Conservation (phyloP, 2,113 vertebrate genomes). For the Otolemur garnettii region DNA sequence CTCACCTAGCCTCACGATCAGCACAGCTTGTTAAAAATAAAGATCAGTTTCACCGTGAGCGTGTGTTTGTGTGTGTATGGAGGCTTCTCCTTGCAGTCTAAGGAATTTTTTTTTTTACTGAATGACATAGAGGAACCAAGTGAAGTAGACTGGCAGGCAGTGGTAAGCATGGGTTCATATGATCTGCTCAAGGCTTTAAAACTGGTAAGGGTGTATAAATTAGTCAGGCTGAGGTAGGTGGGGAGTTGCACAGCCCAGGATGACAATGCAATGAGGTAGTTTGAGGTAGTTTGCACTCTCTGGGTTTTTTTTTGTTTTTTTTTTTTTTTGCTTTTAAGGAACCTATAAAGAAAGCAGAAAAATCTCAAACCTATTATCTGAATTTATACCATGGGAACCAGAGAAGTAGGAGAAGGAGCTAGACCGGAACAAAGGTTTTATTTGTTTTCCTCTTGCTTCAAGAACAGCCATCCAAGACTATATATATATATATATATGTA, state of each 20-base stretch:
- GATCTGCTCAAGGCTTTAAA: neutral
- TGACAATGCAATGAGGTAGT: neutral
- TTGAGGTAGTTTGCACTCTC: neutral
- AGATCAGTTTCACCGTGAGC: neutral
- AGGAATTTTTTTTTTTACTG: neutral
- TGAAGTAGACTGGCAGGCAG: neutral
- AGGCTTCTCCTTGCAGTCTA: neutral
- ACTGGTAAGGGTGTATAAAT: neutral
- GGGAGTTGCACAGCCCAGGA: neutral
- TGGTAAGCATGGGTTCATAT: neutral
- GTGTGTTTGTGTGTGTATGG: neutral
- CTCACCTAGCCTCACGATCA: neutral
- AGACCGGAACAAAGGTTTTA: neutral
- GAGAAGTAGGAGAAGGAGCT: neutral
- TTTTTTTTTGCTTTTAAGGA: neutral
- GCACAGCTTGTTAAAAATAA: conserved; percentile 43
- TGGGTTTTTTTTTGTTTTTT: neutral
- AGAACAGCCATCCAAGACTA: neutral
- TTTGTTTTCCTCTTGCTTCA: neutral
- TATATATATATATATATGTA: too few species aligned
- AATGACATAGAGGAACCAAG: neutral
- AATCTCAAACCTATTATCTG: neutral
- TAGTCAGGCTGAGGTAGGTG: neutral
- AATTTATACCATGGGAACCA: neutral
- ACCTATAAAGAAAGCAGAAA: neutral